Evolutionary conservation across 1,140 invertebrate genomes (phyloP).

Genomic region (Nephotettix cincticeps): DNA sequence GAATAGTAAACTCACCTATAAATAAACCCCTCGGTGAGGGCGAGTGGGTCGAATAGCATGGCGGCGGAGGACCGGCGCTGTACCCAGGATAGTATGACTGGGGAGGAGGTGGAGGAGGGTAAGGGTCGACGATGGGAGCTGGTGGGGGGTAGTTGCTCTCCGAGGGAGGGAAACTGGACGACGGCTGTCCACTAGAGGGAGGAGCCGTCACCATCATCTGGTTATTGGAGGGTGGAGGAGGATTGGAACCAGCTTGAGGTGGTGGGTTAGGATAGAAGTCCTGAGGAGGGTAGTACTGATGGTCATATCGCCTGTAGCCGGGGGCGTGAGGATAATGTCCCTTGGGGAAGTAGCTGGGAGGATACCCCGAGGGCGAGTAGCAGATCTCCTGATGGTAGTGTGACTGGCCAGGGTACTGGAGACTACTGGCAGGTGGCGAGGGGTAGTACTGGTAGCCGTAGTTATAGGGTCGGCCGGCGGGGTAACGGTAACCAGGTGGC

Average conservation of each 20-base stretch:
- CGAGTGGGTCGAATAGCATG: constrained; percentile 69
- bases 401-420: constrained; percentile 49
- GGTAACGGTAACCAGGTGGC: constrained; percentile 33
- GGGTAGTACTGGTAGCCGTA: constrained; percentile 38
- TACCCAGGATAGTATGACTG: constrained; percentile 65
- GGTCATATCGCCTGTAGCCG: constrained; percentile 42
- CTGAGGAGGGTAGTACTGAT: constrained; percentile 48
- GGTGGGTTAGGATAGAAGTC: constrained; percentile 31
- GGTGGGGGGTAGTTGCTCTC: constrained; percentile 43
- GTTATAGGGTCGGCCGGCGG: constrained; percentile 16
- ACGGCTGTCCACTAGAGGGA: constrained; percentile 45
- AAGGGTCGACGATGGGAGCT: constrained; percentile 36
- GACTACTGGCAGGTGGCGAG: constrained; percentile 35
- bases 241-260: constrained; percentile 35
- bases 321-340: constrained; percentile 42
- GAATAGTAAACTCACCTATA: constrained; percentile 38
- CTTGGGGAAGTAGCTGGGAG: constrained; percentile 46
- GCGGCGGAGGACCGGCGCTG: constrained; percentile 45
- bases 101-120: constrained; percentile 48
- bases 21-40: constrained; percentile 59
- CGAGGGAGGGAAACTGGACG: constrained; percentile 47
- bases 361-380: constrained; percentile 57
- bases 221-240: constrained; percentile 31
- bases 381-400: constrained; percentile 57
- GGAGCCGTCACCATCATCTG: constrained; percentile 47